phyloP scores from a whole-genome alignment of 2,113 vertebrate genomes.

The Rhabdornis inornatus region DNA sequence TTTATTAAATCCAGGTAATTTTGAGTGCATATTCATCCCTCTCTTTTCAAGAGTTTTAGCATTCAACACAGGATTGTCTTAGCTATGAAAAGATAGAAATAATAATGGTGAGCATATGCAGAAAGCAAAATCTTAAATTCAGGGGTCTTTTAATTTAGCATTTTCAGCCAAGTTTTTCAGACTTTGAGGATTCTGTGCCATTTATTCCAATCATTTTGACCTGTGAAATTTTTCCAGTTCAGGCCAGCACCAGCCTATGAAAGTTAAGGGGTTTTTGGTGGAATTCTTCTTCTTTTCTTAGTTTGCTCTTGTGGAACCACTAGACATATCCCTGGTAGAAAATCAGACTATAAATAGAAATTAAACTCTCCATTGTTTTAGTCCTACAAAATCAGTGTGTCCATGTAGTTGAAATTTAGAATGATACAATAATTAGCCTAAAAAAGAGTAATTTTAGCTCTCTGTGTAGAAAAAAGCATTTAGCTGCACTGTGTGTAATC shows the following conservation, averaged over 20 bases:
- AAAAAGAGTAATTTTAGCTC: neutral
- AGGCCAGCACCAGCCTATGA: neutral
- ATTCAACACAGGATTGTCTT: neutral
- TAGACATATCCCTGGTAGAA: neutral
- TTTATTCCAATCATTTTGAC: neutral
- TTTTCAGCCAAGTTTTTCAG: neutral
- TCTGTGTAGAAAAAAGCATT: neutral
- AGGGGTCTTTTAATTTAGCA: neutral
- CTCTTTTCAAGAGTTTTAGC: neutral
- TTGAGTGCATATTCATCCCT: neutral
- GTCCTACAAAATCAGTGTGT: neutral
- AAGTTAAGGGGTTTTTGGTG: neutral
- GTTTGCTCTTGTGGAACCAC: neutral
- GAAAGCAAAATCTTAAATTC: neutral
- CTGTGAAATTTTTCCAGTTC: neutral
- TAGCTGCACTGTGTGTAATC: neutral
- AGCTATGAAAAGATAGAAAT: neutral
- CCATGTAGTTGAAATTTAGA: neutral
- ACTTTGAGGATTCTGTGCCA: neutral
- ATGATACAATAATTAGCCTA: neutral
- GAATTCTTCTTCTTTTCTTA: neutral
- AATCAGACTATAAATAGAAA: neutral
- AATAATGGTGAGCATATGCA: neutral
- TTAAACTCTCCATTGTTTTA: neutral
- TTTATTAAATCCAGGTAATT: neutral